Conservation (phyloP, 2,113 vertebrate genomes). For the Coptodon bakossiorum region DNA sequence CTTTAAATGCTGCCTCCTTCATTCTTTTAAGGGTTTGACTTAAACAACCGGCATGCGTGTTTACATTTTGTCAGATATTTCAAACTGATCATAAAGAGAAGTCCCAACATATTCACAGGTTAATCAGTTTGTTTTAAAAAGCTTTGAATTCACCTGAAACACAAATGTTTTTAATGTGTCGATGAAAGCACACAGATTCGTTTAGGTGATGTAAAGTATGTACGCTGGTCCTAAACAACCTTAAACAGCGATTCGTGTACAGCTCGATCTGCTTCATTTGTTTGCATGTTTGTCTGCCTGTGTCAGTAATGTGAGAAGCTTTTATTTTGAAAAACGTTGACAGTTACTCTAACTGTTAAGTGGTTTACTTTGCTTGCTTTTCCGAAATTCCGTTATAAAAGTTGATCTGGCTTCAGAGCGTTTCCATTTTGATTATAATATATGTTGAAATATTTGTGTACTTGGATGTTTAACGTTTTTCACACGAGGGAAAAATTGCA, state of each 20-base stretch:
- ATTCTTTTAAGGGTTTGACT: background rate
- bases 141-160: background rate
- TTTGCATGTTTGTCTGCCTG: accelerated
- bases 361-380: accelerated
- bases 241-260: accelerated
- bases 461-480: background rate
- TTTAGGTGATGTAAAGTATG: background rate
- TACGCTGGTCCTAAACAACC: background rate
- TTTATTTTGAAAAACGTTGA: accelerated
- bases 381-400: background rate
- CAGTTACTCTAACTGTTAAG: accelerated
- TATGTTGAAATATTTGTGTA: background rate
- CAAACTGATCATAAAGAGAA: background rate
- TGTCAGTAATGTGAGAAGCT: background rate
- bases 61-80: background rate
- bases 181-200: accelerated
- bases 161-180: background rate
- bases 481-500: accelerated
- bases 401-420: background rate
- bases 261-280: background rate
- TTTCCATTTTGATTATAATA: background rate
- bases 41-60: accelerated
- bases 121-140: accelerated
- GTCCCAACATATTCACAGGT: background rate
- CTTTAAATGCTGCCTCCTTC: background rate